Percentiles rank a stretch among this genome's conserved stretches.
Conservation (phyloP, 2,797 vertebrate genomes). For the Oceanodroma leucorhoa region DNA sequence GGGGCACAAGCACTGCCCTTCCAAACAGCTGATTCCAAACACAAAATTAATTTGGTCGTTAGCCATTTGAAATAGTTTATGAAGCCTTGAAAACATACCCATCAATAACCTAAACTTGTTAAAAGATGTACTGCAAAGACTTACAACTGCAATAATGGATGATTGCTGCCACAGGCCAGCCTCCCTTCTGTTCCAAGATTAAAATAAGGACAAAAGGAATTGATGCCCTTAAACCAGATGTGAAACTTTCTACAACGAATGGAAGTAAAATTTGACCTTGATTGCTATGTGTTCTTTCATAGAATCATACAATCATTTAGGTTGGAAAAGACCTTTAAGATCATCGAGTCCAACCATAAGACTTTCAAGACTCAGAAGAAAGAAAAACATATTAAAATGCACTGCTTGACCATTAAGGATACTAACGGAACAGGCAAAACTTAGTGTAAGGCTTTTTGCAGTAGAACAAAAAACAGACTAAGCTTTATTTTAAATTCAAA, state of each 20-base stretch:
- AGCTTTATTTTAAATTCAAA: background rate
- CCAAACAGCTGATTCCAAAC: conserved; percentile 40
- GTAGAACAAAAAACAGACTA: background rate
- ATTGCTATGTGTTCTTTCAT: background rate
- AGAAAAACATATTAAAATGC: background rate
- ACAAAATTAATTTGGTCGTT: conserved; percentile 24
- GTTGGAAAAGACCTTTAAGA: background rate
- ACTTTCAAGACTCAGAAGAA: background rate
- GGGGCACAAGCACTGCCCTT: background rate
- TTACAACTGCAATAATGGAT: background rate
- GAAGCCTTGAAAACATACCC: background rate
- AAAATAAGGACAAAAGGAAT: background rate
- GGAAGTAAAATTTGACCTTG: background rate
- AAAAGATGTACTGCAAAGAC: conserved; percentile 2
- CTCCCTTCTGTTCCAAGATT: background rate
- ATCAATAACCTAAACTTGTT: background rate
- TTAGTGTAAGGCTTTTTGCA: background rate
- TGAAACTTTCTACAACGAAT: background rate
- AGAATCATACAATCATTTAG: background rate
- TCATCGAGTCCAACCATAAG: background rate
- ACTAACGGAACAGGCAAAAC: background rate
- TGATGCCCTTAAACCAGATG: background rate
- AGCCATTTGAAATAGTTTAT: background rate
- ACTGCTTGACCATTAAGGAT: background rate
- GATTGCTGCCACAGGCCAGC: background rate